Percentiles rank a stretch among this genome's conserved stretches.
Conservation (phyloP, 2,797 vertebrate genomes). For the Acropternis orthonyx region DNA sequence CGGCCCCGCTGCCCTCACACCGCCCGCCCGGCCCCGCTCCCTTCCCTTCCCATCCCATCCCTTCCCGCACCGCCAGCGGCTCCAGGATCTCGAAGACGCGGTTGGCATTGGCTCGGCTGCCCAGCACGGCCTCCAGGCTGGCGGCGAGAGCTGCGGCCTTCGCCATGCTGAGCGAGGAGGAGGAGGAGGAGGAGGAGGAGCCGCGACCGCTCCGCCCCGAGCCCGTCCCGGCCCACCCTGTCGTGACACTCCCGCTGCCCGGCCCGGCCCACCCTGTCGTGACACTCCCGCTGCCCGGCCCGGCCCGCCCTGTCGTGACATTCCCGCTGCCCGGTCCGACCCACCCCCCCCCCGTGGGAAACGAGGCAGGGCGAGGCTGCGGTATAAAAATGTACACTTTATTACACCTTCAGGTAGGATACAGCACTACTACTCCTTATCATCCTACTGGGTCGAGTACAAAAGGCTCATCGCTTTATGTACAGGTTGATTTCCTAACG, state of each 20-base stretch:
- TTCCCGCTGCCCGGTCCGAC: too few species aligned
- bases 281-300: too few species aligned
- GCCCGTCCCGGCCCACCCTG: too few species aligned
- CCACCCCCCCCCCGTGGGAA: not conserved
- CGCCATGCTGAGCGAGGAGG: conserved; percentile 45
- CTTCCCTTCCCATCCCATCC: not conserved
- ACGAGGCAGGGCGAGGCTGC: not conserved
- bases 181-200: not conserved
- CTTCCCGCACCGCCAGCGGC: conserved; percentile 79
- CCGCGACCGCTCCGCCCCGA: not conserved
- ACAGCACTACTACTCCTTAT: conserved; percentile 84
- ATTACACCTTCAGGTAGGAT: conserved; percentile 87
- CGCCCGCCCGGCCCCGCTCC: not conserved
- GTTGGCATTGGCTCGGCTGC: conserved; percentile 83
- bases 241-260: too few species aligned
- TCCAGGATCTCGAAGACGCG: conserved; percentile 88
- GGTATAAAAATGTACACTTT: conserved; percentile 92
- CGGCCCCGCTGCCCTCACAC: too few species aligned
- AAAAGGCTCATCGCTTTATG: conserved; percentile 86
- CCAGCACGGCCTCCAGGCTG: conserved; percentile 76
- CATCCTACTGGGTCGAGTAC: conserved; percentile 89
- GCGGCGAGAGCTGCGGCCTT: conserved; percentile 19
- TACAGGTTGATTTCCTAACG: conserved; percentile 76
- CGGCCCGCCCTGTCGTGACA: too few species aligned
- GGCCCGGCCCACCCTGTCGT: too few species aligned